These are phyloP conservation scores for Brachionus plicatilis DNA, from an alignment of 1,140 invertebrate species.

Conservation along the genomic window DNA sequence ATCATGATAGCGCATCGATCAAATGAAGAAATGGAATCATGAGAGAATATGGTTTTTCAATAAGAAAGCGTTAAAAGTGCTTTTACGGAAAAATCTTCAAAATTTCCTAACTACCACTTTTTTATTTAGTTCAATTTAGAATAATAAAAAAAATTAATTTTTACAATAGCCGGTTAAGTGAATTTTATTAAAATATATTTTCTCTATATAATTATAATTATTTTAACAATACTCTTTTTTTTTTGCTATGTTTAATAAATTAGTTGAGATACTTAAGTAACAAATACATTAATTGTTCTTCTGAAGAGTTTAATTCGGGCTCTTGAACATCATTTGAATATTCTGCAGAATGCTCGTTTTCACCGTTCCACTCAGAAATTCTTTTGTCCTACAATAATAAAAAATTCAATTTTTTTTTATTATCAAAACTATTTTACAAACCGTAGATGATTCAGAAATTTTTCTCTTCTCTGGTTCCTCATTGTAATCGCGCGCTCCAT, in stretches of 20 bases:
- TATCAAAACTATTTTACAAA: background rate
- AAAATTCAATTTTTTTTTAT: too few relatives aligned
- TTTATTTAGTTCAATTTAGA: background rate
- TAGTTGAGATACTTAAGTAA: constrained; percentile 16
- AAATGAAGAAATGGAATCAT: background rate
- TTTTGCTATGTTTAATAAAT: background rate
- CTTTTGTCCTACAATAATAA: background rate
- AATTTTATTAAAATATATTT: constrained; percentile 6
- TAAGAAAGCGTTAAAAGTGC: background rate
- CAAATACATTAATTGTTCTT: constrained; percentile 20
- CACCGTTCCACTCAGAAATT: background rate
- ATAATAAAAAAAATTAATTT: background rate
- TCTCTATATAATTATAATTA: background rate
- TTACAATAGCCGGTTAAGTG: background rate
- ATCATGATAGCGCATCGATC: background rate
- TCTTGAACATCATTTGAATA: background rate
- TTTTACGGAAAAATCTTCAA: background rate
- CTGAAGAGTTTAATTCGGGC: background rate
- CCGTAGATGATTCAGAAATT: background rate
- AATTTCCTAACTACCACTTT: background rate
- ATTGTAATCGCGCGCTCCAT: constrained; percentile 18
- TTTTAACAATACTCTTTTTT: background rate
- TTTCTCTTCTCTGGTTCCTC: background rate
- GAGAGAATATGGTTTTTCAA: background rate
- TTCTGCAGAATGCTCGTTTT: background rate